Base-by-base conservation (phyloP, 2,888 invertebrate genomes). In the Caenorhabditis macrosperma region DNA sequence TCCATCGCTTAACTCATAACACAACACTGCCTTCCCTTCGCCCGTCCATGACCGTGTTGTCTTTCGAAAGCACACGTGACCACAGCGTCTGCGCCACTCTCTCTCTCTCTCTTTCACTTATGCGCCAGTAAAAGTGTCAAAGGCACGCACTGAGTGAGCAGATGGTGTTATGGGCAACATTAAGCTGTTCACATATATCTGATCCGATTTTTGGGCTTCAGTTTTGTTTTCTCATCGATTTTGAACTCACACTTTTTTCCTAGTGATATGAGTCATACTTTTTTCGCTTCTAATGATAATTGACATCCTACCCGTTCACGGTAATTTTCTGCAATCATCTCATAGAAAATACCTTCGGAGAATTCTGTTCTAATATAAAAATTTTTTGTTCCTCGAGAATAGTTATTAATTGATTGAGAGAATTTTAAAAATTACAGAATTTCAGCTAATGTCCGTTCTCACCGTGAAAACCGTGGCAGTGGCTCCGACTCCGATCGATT, bases 401-500 rank as follows among this genome's bases (percentile, higher is more conserved):
- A n/a, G n/a, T n/a, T n/a, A n/a, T n/a, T n/a, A n/a, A n/a, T n/a
- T n/a, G n/a, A n/a, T n/a, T n/a, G n/a, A n/a, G n/a, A n/a, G n/a
- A n/a, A n/a, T n/a, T n/a, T n/a, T n/a, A n/a, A n/a, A n/a, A n/a
- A n/a, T n/a, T n/a, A n/a, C n/a, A n/a, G n/a, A n/a, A n/a, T 17
- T 46, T 46, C 5, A 1, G 3, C 24, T 10, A 50, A 50, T 26
- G 22, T 48, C 26, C 50, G 17, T 12, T n/a, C 84, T 48, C 44
- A 90, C 89, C 71, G 86, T 87, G 69, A 81, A 89, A 20, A 90
- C 90, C 12, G 90, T 90, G 9, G 91, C 91, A 4, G 90, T 91
- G 9, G 90, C 90, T 12, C 90, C 90, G 30, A 90, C 87, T 0
- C 91, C 90, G 71, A 91, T 90, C 66, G 95, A 95, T 7, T 89